Conservation (phyloP, 2,113 vertebrate species). For the Puma concolor region DNA sequence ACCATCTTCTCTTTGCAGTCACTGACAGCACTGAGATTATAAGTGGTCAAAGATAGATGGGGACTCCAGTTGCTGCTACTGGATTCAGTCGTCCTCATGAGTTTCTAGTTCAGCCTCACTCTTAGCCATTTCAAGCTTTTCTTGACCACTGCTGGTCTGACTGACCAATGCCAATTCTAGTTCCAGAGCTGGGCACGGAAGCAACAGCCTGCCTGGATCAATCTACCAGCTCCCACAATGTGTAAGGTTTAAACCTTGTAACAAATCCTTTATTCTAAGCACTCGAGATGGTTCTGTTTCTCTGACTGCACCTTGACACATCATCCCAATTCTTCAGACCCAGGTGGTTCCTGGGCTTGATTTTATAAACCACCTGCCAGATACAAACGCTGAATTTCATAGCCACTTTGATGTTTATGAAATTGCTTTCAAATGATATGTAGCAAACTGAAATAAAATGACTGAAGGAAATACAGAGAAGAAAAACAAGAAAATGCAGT, state of each 20-base stretch:
- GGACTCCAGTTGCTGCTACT: not conserved
- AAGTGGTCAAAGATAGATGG: not conserved
- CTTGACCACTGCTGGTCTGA: not conserved
- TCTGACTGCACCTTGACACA: not conserved
- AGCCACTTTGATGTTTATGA: constrained; percentile 73
- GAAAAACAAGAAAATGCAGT: not conserved
- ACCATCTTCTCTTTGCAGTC: not conserved
- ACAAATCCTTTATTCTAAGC: not conserved
- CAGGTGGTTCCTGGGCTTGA: constrained; percentile 79
- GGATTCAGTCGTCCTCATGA: not conserved
- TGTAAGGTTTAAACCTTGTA: not conserved
- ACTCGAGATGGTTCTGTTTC: not conserved
- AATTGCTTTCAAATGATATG: constrained; percentile 74
- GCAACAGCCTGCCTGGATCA: not conserved
- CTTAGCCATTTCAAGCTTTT: not conserved
- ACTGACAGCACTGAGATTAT: not conserved
- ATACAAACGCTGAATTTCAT: constrained; percentile 69
- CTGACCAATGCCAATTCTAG: not conserved
- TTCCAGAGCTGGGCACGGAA: not conserved
- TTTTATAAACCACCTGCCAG: constrained; percentile 84
- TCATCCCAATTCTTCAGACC: constrained; percentile 56
- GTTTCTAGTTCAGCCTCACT: not conserved
- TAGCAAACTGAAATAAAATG: constrained; percentile 69
- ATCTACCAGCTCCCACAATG: not conserved
- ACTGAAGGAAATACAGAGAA: constrained; percentile 40